These are phyloP conservation scores for Cylas formicarius DNA, from an alignment of 1,140 invertebrate species.

Conservation along the genomic window DNA sequence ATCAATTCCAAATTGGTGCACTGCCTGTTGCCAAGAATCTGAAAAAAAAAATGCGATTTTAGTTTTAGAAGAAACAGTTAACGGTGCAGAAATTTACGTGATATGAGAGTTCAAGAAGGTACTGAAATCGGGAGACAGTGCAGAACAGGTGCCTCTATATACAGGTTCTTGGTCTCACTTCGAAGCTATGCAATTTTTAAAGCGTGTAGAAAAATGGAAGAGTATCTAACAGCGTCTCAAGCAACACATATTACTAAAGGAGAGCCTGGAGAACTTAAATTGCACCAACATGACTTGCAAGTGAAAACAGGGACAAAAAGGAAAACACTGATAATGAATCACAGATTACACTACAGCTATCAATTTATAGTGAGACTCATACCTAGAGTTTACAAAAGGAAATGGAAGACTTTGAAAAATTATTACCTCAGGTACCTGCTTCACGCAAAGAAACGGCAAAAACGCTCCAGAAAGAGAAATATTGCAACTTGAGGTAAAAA, in stretches of 20 bases:
- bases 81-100: conserved; percentile 44
- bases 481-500: too few species aligned
- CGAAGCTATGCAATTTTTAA: conserved; percentile 12
- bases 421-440: too few species aligned
- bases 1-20: conserved; percentile 28
- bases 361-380: not conserved
- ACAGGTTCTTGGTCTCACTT: conserved; percentile 16
- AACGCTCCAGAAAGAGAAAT: too few species aligned
- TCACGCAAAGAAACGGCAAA: too few species aligned
- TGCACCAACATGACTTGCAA: too few species aligned
- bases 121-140: conserved; percentile 34
- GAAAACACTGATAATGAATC: conserved; percentile 6
- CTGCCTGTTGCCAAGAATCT: conserved; percentile 16
- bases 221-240: conserved; percentile 9
- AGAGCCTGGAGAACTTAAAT: too few species aligned
- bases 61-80: conserved; percentile 42
- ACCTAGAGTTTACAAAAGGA: too few species aligned
- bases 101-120: conserved; percentile 43
- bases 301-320: too few species aligned
- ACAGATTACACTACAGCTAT: not conserved
- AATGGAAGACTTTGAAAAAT: too few species aligned
- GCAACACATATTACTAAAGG: not conserved
- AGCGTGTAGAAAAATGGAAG: conserved; percentile 8
- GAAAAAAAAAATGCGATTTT: conserved; percentile 17
- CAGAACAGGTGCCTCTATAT: too few species aligned